Base-by-base conservation (phyloP, 2,888 invertebrate genomes). In the Rutpela maculata region DNA sequence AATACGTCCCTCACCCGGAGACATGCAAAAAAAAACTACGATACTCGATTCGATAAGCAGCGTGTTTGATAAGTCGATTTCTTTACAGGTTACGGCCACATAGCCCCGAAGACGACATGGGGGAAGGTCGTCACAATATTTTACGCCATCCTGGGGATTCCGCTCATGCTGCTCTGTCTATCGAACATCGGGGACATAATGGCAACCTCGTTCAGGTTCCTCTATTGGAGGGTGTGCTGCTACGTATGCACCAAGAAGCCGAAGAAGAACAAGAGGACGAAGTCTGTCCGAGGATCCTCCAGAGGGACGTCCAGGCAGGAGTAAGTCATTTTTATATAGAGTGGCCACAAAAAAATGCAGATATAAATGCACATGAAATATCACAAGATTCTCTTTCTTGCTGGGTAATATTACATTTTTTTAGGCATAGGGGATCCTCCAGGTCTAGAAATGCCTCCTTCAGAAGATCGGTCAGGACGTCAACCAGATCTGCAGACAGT, bases 61-160 rank as follows among this genome's bases (percentile, higher is more conserved):
- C n/a, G 50, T n/a, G 50, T n/a, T 50, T 50, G 50, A 50, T 50
- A 50, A n/a, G 50, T n/a, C 56, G 50, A 56, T 57, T 18, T 38
- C 70, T 43, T 82, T 84, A 57, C 89, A 98, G 98, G 98, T 55
- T 98, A 98, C 89, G 98, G 98, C 9, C 97, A 98, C 89, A 97
- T 98, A 78, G 95, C 98, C 0, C 98, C 98, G 0, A 97, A 97
- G 91, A 98, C 98, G 0, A 94, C 95, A 86, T 95, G 95, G 88
- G 98, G 98, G 59, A 98, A 98, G 90, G 95, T 98, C 82, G 95
- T 97, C 82, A 98, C 98, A 15, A 98, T 98, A 86, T 95, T 98
- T 89, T 98, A 98, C 90, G 98, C 98, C 26, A 98, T 98, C 88
- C 92, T 98, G 81, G 98, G 97, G 65, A 98, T 98, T 84, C 98